phyloP scores from a whole-genome alignment of 2,888 invertebrate genomes.

The Drosophila neotestacea region DNA sequence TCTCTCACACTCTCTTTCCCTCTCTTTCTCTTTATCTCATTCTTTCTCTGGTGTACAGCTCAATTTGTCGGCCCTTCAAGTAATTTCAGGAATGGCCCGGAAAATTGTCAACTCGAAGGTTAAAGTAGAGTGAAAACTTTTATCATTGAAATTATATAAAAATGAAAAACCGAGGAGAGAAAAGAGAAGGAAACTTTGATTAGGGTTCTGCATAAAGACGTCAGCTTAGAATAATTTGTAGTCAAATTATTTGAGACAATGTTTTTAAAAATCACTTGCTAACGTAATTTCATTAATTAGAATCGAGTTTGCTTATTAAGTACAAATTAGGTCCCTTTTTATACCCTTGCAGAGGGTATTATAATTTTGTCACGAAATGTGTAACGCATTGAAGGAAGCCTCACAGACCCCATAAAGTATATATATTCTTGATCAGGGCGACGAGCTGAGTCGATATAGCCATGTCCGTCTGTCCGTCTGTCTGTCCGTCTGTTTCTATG shows the following conservation, averaged over 20 bases:
- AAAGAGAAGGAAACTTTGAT: constrained; percentile 4
- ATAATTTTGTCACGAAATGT: no score
- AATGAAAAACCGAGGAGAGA: background rate
- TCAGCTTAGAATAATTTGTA: constrained; percentile 5
- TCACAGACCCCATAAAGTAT: no score
- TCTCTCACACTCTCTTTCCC: no score
- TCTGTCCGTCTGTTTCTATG: no score
- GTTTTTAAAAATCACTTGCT: constrained; percentile 6
- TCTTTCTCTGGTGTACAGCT: constrained; percentile 2
- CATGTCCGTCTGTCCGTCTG: no score
- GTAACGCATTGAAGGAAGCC: no score
- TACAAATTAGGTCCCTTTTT: background rate
- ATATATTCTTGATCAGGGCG: no score
- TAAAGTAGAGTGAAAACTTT: constrained; percentile 12
- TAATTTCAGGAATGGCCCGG: constrained; percentile 14
- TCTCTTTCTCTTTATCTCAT: background rate
- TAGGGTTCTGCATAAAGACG: constrained; percentile 4
- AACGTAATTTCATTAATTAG: constrained; percentile 14
- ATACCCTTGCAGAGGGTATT: no score
- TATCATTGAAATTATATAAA: constrained; percentile 14
- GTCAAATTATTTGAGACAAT: constrained; percentile 10
- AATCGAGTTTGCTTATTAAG: constrained; percentile 1
- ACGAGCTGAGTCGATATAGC: no score
- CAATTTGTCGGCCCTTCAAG: constrained; percentile 10
- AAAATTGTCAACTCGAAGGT: constrained; percentile 15